phyloP scores from a whole-genome alignment of 2,888 invertebrate genomes.

The Protonemura montana region DNA sequence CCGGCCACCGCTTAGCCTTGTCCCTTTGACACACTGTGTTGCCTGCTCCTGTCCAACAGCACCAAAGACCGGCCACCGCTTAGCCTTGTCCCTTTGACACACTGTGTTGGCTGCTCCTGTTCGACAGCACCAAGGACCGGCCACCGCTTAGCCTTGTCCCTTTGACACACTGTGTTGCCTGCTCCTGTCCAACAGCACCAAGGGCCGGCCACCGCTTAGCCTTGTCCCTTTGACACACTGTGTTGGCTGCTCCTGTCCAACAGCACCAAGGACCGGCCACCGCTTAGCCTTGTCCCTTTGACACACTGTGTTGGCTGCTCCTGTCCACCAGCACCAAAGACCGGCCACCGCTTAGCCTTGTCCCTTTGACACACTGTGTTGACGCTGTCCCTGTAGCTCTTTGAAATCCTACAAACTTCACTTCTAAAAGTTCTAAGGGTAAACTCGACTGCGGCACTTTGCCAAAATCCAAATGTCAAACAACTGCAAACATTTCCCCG shows the following conservation, averaged over 20 bases:
- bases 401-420: neutral
- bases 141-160: neutral
- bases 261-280: no score
- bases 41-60: neutral
- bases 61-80: no score
- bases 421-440: neutral
- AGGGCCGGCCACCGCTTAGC: slow-evolving; percentile 1
- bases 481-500: neutral
- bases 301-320: neutral
- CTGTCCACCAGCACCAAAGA: neutral
- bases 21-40: neutral
- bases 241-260: neutral
- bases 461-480: neutral
- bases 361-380: neutral
- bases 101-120: neutral
- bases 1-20: slow-evolving; percentile 2
- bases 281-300: neutral
- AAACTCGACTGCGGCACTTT: neutral
- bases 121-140: no score
- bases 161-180: neutral
- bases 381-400: neutral
- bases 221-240: neutral
- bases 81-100: neutral
- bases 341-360: slow-evolving; percentile 7
- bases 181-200: no score